A percentile compares a stretch with the other conserved stretches of the same genome.
These are phyloP conservation scores for Uria lomvia DNA, from an alignment of 2,113 vertebrate species.

Conservation along the genomic window DNA sequence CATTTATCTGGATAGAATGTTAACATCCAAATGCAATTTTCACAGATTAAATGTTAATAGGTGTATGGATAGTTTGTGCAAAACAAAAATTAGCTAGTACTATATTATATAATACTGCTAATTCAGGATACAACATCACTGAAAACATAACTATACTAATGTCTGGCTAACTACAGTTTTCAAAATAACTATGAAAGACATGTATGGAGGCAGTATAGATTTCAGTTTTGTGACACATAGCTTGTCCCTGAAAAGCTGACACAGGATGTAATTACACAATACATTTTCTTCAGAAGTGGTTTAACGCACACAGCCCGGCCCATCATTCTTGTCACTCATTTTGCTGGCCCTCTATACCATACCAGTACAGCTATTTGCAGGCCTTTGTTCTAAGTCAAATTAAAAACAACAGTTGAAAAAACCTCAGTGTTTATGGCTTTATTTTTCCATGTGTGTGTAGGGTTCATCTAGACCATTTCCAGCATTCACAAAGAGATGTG, in stretches of 20 bases:
- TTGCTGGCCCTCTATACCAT: not conserved
- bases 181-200: not conserved
- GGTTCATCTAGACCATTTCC: not conserved
- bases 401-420: not conserved
- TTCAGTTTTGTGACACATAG: not conserved
- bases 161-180: not conserved
- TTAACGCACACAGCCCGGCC: not conserved
- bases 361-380: not conserved
- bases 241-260: not conserved
- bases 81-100: not conserved
- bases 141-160: not conserved
- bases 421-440: not conserved
- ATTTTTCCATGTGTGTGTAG: not conserved
- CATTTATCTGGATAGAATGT: not conserved
- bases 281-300: not conserved
- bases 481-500: not conserved
- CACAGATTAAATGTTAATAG: constrained; percentile 11
- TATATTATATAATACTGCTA: not conserved
- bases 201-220: not conserved
- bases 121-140: not conserved
- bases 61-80: not conserved
- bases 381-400: not conserved
- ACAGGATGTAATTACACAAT: not conserved
- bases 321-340: not conserved
- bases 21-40: not conserved